These are phyloP conservation scores for Penaeus japonicus DNA, from an alignment of 1,140 invertebrate genomes.

Conservation along the genomic window DNA sequence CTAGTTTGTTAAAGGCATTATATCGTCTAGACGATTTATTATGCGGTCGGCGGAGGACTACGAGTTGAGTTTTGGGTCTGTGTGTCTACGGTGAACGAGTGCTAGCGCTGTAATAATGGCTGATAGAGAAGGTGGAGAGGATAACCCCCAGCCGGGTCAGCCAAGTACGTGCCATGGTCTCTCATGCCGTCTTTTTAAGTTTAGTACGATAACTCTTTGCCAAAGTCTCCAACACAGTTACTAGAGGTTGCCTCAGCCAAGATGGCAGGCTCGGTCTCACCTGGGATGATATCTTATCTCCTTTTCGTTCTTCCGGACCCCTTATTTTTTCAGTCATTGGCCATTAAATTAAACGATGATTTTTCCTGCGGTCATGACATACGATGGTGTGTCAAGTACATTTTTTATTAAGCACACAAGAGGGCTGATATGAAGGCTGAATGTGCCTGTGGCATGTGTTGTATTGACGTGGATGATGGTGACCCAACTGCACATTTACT, in stretches of 20 bases:
- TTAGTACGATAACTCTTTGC: no score
- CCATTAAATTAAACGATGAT: no score
- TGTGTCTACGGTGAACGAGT: slow-evolving; percentile 37
- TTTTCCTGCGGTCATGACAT: no score
- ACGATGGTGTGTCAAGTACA: no score
- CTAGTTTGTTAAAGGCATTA: slow-evolving; percentile 43
- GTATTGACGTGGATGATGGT: slow-evolving; percentile 33
- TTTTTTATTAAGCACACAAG: background rate
- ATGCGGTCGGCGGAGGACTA: slow-evolving; percentile 51
- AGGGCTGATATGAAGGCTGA: background rate
- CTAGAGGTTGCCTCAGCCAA: slow-evolving; percentile 27
- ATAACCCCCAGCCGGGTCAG: slow-evolving; percentile 48
- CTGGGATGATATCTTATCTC: slow-evolving; percentile 30
- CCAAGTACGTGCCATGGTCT: slow-evolving; percentile 46
- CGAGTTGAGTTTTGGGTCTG: slow-evolving; percentile 44
- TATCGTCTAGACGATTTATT: slow-evolving; percentile 55
- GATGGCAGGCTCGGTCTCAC: slow-evolving; percentile 45
- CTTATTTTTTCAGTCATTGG: background rate
- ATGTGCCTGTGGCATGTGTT: slow-evolving; percentile 2
- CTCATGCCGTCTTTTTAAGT: background rate
- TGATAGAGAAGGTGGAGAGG: slow-evolving; percentile 52
- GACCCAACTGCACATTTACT: background rate
- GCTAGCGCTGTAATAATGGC: slow-evolving; percentile 38
- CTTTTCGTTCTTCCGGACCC: background rate
- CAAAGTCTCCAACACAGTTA: no score